Conservation (phyloP, 30 jellyfish, hydroid and myxozoan genomes). For the Pseudorhiza aurosa region DNA sequence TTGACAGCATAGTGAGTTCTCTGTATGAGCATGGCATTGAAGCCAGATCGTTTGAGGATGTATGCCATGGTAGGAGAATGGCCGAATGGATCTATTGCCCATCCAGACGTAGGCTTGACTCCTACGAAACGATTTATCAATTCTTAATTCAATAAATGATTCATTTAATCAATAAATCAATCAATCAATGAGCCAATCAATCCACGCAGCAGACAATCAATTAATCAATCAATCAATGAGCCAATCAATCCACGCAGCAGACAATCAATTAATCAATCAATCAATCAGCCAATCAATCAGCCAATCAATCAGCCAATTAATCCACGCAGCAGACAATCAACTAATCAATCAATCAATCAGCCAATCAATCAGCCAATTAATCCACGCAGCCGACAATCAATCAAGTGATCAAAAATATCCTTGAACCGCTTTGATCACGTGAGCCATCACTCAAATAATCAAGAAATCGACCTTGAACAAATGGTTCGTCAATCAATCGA, state of each 20-base stretch:
- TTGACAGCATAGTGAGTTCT: conserved; percentile 80
- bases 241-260: not conserved
- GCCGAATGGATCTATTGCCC: conserved; percentile 96
- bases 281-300: not conserved
- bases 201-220: not conserved
- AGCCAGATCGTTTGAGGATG: conserved; percentile 80
- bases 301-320: not conserved
- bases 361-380: too few relatives aligned
- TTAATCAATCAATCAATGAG: not conserved
- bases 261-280: too few relatives aligned
- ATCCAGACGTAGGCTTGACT: conserved; percentile 78
- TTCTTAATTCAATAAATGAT: not conserved
- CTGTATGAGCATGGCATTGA: conserved; percentile 84
- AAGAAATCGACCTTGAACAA: too few relatives aligned
- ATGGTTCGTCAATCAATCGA: not conserved
- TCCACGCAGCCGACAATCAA: too few relatives aligned
- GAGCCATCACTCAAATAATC: too few relatives aligned
- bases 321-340: too few relatives aligned
- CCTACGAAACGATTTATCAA: conserved; percentile 39
- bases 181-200: not conserved
- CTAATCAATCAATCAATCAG: too few relatives aligned
- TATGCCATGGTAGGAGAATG: conserved; percentile 93
- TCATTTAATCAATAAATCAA: not conserved
- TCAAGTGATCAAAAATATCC: too few relatives aligned
- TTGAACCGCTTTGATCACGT: too few relatives aligned